Evolutionary conservation across 2,797 vertebrate genomes (phyloP).

Genomic region (Anguilla obscura): DNA sequence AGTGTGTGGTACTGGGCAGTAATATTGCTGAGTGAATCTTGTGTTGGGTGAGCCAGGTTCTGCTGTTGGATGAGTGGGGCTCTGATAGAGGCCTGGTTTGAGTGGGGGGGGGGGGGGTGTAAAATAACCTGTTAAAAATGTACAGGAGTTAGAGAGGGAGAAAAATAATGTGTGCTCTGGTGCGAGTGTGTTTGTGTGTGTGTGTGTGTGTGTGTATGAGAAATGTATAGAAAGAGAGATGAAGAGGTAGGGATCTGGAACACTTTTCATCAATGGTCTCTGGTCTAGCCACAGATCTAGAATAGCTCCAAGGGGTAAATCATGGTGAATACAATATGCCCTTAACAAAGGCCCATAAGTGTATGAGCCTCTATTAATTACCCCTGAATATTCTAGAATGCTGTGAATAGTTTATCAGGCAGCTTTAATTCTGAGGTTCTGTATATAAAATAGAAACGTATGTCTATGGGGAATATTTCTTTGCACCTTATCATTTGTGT

Average conservation of each 20-base stretch:
- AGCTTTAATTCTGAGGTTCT: background rate
- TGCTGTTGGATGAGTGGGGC: background rate
- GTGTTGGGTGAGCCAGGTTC: background rate
- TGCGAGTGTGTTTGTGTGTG: background rate
- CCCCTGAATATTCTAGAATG: conserved; percentile 5
- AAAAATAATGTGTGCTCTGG: background rate
- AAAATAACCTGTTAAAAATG: background rate
- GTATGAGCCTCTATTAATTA: background rate
- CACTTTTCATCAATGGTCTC: background rate
- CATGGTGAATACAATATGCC: background rate
- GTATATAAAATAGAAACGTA: background rate
- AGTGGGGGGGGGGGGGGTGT: background rate
- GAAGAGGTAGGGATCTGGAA: background rate
- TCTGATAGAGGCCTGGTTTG: background rate
- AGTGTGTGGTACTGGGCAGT: background rate
- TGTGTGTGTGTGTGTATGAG: background rate
- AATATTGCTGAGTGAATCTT: background rate
- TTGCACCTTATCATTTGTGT: background rate
- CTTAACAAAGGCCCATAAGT: background rate
- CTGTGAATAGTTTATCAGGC: background rate
- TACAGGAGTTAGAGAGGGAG: background rate
- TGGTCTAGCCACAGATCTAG: background rate
- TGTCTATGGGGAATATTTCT: background rate
- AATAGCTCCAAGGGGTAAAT: background rate
- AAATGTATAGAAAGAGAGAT: background rate